These are phyloP conservation scores for Saguinus imperator DNA, from an alignment of 2,113 vertebrate species.

Conservation along the genomic window DNA sequence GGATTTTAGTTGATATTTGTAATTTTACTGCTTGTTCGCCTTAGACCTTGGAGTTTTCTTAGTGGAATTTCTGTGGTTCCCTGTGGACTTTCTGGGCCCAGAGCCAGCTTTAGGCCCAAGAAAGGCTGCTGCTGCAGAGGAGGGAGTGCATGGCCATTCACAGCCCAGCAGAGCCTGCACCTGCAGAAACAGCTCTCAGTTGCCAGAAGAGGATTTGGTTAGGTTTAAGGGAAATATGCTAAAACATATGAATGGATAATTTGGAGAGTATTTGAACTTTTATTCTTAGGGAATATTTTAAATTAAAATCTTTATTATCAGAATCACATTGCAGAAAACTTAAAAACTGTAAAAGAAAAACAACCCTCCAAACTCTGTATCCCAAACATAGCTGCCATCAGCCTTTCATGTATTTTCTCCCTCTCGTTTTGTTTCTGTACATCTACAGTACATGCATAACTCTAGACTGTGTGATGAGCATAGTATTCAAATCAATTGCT, in stretches of 20 bases:
- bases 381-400: not conserved
- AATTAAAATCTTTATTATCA: not conserved
- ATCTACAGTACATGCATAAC: not conserved
- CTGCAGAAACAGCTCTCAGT: not conserved
- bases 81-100: not conserved
- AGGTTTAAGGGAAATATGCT: not conserved
- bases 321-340: not conserved
- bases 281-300: constrained; percentile 7
- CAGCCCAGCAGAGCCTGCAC: not conserved
- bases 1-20: constrained; percentile 49
- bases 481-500: not conserved
- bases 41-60: not conserved
- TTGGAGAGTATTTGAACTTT: not conserved
- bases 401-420: not conserved
- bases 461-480: not conserved
- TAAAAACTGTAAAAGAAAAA: not conserved
- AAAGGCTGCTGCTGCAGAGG: not conserved
- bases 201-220: not conserved
- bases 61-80: not conserved
- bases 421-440: not conserved
- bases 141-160: not conserved
- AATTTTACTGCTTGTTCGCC: constrained; percentile 30
- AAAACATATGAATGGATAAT: not conserved
- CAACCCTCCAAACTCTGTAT: not conserved
- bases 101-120: not conserved